Base-by-base conservation (phyloP, 2,888 invertebrate genomes). In the Xiphydria camelus region DNA sequence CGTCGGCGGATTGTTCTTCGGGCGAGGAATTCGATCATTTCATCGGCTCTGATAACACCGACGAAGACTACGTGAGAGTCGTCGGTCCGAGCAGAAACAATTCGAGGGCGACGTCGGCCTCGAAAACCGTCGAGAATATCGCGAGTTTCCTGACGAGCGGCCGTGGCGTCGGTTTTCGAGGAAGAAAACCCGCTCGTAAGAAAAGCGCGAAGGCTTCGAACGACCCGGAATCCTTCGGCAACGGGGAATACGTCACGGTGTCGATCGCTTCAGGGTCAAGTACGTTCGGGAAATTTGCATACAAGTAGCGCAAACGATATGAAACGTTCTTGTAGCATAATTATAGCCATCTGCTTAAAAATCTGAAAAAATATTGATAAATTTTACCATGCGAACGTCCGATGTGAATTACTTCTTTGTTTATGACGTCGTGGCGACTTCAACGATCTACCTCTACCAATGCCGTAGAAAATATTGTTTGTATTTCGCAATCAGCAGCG, bases 221-320 rank as follows among this genome's bases (percentile, higher is more conserved):
- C 51, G 60, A 64, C 15, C 41, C 57, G n/a, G 59, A 61, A 34
- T 45, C 47, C 10, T 36, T 9, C 53, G 47, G 36, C 49, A 58
- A 32, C 49, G 50, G 26, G 38, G 21, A 18, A 17, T 20, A 18
- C 15, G 22, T 48, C 29, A 49, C 57, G 37, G 38, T 50, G 32
- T 50, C 59, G 36, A 55, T 51, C 35, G 37, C 51, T 50, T 63
- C 62, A n/a, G 61, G 50, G 48, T 62, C 68, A 64, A 68, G 70
- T 70, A 68, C 29, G 59, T n/a, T n/a, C n/a, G n/a, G n/a, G n/a
- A n/a, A n/a, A n/a, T n/a, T n/a, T n/a, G n/a, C n/a, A n/a, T n/a
- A n/a, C n/a, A n/a, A n/a, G n/a, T n/a, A n/a, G n/a, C n/a, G n/a
- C n/a, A 23, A 23, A 23, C n/a, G 7, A 23, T 23, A 7, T n/a